Percentiles rank a stretch among this genome's conserved stretches.
Conservation (phyloP, 1,140 invertebrate species). For the Coptotermes formosanus region DNA sequence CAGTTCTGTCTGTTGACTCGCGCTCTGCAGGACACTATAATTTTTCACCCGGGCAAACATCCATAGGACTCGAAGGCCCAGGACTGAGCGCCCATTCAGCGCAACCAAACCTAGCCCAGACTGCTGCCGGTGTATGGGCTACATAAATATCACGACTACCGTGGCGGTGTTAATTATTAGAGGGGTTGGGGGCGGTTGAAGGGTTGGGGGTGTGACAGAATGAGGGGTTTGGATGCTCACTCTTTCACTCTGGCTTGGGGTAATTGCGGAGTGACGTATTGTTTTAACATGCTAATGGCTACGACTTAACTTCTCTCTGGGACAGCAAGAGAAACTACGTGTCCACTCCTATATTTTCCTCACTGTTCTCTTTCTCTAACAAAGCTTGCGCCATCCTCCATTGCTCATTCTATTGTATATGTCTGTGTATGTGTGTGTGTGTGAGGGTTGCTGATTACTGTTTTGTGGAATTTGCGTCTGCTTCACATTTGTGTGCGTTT, state of each 20-base stretch:
- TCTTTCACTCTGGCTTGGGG: slow-evolving; percentile 13
- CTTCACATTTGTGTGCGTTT: neutral
- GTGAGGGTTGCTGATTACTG: neutral
- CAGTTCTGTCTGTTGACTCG: neutral
- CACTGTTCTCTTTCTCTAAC: neutral
- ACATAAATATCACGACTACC: slow-evolving; percentile 29
- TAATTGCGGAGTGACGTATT: slow-evolving; percentile 33
- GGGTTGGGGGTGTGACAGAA: neutral
- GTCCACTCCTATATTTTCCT: neutral
- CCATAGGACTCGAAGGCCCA: neutral
- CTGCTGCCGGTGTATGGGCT: neutral
- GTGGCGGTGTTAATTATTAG: slow-evolving; percentile 33
- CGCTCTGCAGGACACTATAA: neutral
- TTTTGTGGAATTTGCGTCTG: neutral
- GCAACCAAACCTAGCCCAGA: neutral
- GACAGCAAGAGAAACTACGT: neutral
- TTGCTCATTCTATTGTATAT: neutral
- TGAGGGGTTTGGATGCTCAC: neutral
- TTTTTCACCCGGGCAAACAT: neutral
- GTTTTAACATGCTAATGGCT: slow-evolving; percentile 34
- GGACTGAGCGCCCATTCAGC: neutral
- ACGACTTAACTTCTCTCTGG: slow-evolving; percentile 26
- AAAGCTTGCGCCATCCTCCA: neutral
- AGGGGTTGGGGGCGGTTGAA: neutral
- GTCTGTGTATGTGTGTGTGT: neutral